A percentile compares a stretch with the other conserved stretches of the same genome.
phyloP scores from a whole-genome alignment of 1,140 invertebrate species.

The Euwallacea fornicatus region DNA sequence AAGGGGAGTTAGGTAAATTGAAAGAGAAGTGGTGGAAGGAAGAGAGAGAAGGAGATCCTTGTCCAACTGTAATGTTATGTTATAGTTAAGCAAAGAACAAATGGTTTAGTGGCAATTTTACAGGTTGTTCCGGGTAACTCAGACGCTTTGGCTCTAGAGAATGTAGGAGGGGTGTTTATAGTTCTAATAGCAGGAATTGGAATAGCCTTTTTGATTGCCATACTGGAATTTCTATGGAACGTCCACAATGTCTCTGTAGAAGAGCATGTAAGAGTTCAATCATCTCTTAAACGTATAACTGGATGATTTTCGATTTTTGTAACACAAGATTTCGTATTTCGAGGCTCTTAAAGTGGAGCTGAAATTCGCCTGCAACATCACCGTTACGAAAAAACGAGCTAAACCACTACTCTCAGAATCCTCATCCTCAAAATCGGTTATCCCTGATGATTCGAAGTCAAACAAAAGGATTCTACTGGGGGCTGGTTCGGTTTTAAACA shows the following conservation, averaged over 20 bases:
- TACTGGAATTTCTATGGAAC: conserved; percentile 83
- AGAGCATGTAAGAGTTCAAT: conserved; percentile 63
- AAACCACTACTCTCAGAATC: conserved; percentile 42
- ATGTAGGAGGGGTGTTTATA: conserved; percentile 90
- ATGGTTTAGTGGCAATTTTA: conserved; percentile 11
- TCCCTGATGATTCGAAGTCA: conserved; percentile 31
- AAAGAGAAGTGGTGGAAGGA: conserved; percentile 88
- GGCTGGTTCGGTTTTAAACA: conserved; percentile 39
- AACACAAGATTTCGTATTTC: conserved; percentile 60
- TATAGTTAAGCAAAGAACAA: background rate
- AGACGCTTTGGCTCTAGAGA: conserved; percentile 71
- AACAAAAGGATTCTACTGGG: conserved; percentile 39
- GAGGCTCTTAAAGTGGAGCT: conserved; percentile 67
- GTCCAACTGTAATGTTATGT: conserved; percentile 55
- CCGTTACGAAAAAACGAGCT: conserved; percentile 65
- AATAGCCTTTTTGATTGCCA: conserved; percentile 66
- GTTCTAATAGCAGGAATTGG: conserved; percentile 73
- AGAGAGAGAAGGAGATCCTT: conserved; percentile 53
- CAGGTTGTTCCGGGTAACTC: conserved; percentile 45
- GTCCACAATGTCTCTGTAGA: conserved; percentile 74
- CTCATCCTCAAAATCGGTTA: conserved; percentile 22
- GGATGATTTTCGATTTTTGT: conserved; percentile 1
- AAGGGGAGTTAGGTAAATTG: conserved; percentile 70
- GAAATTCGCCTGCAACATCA: conserved; percentile 65
- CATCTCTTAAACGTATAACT: background rate